A percentile compares a stretch with the other conserved stretches of the same genome.
These are phyloP conservation scores for Sorex araneus DNA, from an alignment of 2,113 vertebrate genomes.

Conservation along the genomic window DNA sequence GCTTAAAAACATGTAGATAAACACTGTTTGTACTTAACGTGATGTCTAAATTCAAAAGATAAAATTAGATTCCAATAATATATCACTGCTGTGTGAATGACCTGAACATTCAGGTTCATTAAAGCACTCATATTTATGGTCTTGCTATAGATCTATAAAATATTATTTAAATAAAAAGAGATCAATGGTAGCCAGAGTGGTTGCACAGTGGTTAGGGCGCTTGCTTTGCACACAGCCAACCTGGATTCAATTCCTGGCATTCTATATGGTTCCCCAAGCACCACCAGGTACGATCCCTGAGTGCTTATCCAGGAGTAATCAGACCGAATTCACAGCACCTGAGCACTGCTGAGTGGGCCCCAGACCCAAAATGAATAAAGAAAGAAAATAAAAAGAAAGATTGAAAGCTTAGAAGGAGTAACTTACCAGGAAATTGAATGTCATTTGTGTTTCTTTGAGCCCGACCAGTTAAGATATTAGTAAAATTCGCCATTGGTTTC, in stretches of 20 bases:
- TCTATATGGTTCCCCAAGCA: too few species aligned
- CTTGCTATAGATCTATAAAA: conserved; percentile 15
- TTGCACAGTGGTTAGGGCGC: too few species aligned
- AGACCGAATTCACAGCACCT: too few species aligned
- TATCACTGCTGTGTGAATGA: neutral
- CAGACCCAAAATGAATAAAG: too few species aligned
- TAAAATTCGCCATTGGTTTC: conserved; percentile 82
- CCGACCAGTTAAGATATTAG: conserved; percentile 79
- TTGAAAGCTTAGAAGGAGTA: neutral
- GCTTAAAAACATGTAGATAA: neutral
- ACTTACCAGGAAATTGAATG: conserved; percentile 86
- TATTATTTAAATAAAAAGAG: conserved; percentile 20
- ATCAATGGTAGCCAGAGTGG: too few species aligned
- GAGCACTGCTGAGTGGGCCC: too few species aligned
- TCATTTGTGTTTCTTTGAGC: conserved; percentile 89
- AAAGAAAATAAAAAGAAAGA: neutral
- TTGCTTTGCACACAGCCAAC: too few species aligned
- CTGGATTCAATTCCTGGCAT: too few species aligned
- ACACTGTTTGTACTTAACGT: neutral
- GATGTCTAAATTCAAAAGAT: neutral
- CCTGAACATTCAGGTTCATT: neutral
- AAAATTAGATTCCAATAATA: neutral
- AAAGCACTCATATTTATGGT: neutral
- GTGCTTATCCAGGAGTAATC: too few species aligned
- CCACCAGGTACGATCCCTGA: too few species aligned